These are phyloP conservation scores for Illadopsis cleaveri DNA, from an alignment of 2,113 vertebrate species.

Conservation along the genomic window DNA sequence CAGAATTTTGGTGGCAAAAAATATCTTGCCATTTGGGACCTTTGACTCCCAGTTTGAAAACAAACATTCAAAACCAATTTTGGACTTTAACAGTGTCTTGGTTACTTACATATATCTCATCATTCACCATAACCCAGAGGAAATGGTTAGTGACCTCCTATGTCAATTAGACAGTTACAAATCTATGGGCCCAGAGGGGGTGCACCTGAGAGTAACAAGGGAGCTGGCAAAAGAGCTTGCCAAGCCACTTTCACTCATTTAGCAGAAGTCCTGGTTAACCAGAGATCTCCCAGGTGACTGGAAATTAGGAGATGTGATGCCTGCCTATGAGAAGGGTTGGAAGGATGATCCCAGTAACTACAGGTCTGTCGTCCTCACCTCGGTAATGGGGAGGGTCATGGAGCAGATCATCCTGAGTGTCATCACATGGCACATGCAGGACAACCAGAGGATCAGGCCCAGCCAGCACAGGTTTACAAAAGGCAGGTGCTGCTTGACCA, in stretches of 20 bases:
- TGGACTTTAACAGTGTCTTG: neutral
- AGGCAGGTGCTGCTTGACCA: neutral
- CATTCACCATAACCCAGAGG: neutral
- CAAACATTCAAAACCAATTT: neutral
- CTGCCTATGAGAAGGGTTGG: neutral
- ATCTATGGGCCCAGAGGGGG: neutral
- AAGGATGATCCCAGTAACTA: neutral
- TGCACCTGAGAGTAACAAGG: neutral
- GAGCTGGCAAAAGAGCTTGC: neutral
- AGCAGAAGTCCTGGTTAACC: neutral
- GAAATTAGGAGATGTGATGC: neutral
- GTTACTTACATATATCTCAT: neutral
- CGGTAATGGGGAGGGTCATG: neutral
- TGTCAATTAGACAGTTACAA: neutral
- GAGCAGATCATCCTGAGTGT: neutral
- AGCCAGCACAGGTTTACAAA: neutral
- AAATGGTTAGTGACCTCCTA: neutral
- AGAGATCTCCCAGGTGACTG: neutral
- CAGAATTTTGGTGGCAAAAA: neutral
- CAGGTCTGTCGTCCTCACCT: neutral
- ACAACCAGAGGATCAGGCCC: neutral
- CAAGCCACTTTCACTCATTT: neutral
- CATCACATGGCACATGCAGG: rapidly evolving
- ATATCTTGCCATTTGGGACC: neutral
- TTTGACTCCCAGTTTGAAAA: neutral